Base-by-base conservation (phyloP, 1,140 invertebrate genomes). In the Papilio polyxenes region DNA sequence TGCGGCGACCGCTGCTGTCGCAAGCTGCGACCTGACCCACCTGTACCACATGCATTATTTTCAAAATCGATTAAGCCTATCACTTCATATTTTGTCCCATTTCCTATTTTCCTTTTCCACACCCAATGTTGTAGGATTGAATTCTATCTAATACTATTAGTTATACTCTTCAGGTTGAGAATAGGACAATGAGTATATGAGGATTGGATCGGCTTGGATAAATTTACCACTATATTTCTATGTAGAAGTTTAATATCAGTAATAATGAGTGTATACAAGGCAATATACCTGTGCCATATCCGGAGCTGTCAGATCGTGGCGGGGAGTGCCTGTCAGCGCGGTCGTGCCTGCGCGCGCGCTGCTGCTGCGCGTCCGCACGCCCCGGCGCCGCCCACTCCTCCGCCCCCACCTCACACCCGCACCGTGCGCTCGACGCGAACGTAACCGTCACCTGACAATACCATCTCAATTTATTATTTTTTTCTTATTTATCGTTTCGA, bases 271-370 rank as follows among this genome's bases (percentile, higher is more conserved):
- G 51, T 53, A 17, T 6, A 17, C 1, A 53, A 17, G 51, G 13
- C 51, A 53, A 4, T 6, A 80, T 7, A 89, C 97, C 97, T 20
- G 97, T 98, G 72, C 97, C 97, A 91, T 98, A 98, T 10, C 97
- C 97, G 59, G 97, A 97, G 93, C 97, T 97, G 89, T 97, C 97
- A 87, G 97, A 98, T 84, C 97, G 95, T n/a, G 97, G 97, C 75
- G 97, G 97, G 84, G 97, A 98, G 88, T 97, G 96, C 82, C 96
- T 97, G 79, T 97, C 95, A 85, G 97, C 96, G 93, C 97, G 97
- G 83, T 96, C 95, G 84, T 96, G 95, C 8, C 49, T 23, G 81
- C 96, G 95, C 86, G 96, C 95, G 87, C 93, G 88, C 17, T 93
- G 93, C 65, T 93, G 91, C 85, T 94, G 94, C 69, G 88, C 92